phyloP scores from a whole-genome alignment of 2,797 vertebrate genomes.

The Microhierax caerulescens region DNA sequence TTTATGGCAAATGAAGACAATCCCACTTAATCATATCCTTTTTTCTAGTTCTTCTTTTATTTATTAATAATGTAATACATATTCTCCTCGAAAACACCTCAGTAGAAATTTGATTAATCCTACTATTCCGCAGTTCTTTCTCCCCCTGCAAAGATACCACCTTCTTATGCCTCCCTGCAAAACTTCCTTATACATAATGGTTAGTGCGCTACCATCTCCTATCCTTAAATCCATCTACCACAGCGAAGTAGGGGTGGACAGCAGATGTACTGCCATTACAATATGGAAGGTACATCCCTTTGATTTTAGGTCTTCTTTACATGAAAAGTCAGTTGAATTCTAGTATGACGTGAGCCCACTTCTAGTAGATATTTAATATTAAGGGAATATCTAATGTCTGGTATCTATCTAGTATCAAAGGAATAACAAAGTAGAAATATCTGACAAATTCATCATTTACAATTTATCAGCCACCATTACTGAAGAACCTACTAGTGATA shows the following conservation, averaged over 20 bases:
- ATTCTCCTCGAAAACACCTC: not conserved
- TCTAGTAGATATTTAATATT: not conserved
- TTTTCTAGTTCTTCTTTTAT: not conserved
- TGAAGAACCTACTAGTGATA: not conserved
- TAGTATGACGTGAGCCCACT: not conserved
- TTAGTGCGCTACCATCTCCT: not conserved
- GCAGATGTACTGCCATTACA: not conserved
- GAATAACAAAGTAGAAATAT: not conserved
- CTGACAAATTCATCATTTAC: not conserved
- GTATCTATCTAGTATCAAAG: not conserved
- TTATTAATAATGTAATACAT: not conserved
- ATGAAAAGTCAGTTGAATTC: not conserved
- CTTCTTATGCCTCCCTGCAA: not conserved
- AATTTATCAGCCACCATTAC: not conserved
- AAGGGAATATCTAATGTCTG: not conserved
- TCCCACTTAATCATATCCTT: not conserved
- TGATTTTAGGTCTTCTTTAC: not conserved
- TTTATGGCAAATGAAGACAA: not conserved
- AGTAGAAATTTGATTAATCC: not conserved
- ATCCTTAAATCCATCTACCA: not conserved
- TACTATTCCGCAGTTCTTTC: not conserved
- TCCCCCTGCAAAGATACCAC: not conserved
- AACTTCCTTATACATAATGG: not conserved
- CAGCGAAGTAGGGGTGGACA: not conserved
- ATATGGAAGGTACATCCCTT: not conserved